Conservation (phyloP, 1,140 invertebrate species). For the Thaumatotibia leucotreta region DNA sequence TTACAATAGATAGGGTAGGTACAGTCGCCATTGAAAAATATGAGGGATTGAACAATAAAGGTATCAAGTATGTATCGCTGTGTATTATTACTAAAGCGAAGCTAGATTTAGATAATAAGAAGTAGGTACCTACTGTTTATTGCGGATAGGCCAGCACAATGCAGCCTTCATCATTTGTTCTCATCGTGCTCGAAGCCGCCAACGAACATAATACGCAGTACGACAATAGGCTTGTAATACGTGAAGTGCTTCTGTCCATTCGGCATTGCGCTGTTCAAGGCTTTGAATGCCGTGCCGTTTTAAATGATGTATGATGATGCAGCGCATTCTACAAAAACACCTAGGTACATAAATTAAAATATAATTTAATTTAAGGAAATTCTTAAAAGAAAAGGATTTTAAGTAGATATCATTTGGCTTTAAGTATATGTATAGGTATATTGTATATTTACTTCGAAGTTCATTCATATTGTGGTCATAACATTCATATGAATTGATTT, state of each 20-base stretch:
- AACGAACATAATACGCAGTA: constrained; percentile 21
- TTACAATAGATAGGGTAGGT: too few relatives aligned
- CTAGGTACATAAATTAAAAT: too few relatives aligned
- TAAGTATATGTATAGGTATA: too few relatives aligned
- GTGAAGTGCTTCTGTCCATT: constrained; percentile 20
- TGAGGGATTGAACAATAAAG: too few relatives aligned
- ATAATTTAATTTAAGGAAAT: too few relatives aligned
- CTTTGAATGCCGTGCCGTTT: background rate
- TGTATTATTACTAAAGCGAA: background rate
- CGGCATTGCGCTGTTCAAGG: background rate
- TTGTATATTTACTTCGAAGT: too few relatives aligned
- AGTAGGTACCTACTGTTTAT: constrained; percentile 32
- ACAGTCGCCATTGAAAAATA: too few relatives aligned
- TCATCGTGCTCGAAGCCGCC: constrained; percentile 22
- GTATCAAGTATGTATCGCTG: too few relatives aligned
- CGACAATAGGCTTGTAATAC: constrained; percentile 38
- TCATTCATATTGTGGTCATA: too few relatives aligned
- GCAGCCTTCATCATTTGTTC: constrained; percentile 38
- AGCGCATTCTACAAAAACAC: background rate
- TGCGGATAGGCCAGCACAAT: constrained; percentile 44
- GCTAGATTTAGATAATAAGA: background rate
- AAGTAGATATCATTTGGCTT: too few relatives aligned
- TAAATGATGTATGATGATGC: background rate
- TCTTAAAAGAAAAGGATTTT: too few relatives aligned
- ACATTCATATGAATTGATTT: too few relatives aligned